Evolutionary conservation across 2,113 vertebrate species (phyloP), one percentile per base, ranked within the genome.

Genomic region (Crocuta crocuta): DNA sequence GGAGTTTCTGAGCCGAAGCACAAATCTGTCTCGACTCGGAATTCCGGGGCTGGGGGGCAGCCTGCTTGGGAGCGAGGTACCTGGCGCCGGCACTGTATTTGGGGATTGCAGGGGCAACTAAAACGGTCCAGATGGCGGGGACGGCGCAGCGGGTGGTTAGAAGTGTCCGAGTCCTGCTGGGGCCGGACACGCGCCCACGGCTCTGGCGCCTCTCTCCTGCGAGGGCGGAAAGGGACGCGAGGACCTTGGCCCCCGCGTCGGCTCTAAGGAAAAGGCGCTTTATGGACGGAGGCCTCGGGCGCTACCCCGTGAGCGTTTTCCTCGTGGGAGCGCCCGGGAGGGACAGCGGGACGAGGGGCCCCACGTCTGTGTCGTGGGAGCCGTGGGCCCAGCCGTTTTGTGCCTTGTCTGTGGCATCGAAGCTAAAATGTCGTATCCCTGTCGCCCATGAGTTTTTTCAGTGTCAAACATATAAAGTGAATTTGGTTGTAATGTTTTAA

Each of bases 401-500:
- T 86, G 96, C 92, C 96, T 84, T 85, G 92, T 95, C 86, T 87
- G 61, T 91, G 92, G 76, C 90, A 68, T 82, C 90, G 24, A 55
- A 90, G 50, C 55, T 5, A 58, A 97, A 85, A 55, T 66, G 80
- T 86, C 80, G 7, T 71, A 19, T 90, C 74, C 24, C 85, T 89
- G 50, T 96, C 53, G 80, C 90, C 61, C 28, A 4, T 84, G 65
- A 24, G 10, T 61, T 33, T 65, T 71, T 73, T 23, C n/a, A 9
- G 21, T 82, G 23, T 90, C 79, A 48, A 10, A 97, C 45, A n/a
- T 73, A 82, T 28, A 33, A 58, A 90, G 81, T 91, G 65, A 76
- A 82, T 93, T 79, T 94, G 24, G 12, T 85, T 97, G 96, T 96
- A 28, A 89, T 79, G 55, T 94, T 95, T 96, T 74, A 88, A 90